Base-by-base conservation (phyloP, 2,888 invertebrate genomes). In the Euzophera pinguis region DNA sequence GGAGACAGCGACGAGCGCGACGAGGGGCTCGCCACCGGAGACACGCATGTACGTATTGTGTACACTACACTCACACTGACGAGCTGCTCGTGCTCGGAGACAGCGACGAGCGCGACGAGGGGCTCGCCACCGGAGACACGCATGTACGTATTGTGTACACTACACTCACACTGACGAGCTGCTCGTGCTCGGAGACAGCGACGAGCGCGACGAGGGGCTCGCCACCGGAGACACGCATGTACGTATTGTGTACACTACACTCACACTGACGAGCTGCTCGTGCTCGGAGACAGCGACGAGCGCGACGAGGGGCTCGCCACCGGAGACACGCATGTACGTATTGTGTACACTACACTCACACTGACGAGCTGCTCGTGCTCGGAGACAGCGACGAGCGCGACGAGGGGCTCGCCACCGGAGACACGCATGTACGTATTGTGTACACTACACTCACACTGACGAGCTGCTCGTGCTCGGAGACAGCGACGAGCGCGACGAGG, bases 61-160 rank as follows among this genome's bases (percentile, higher is more conserved):
- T 35, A 22, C 22, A 22, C 22, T 22, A 22, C 97, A 13, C 80
- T 99, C 54, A 92, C 99, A 0, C 81, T 0, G 94, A 95, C 35
- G 98, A 99, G 81, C 94, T 96, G 1, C 91, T 99, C 43, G 96
- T 99, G n/a, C 86, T 99, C 9, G 95, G 98, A 70, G 99, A 99
- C 76, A 93, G 95, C 55, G 93, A 95, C 65, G 99, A 99, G 73
- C 95, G 95, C 69, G 94, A 97, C 35, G 96, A 95, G 75, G 94
- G 95, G 59, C 85, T 96, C 17, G 95, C 94, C 10, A 95, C 95
- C 0, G 95, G 94, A 0, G 95, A 95, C 53, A 92, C 91, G 34
- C 85, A 83, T 54, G 86, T 86, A 50, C 47, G 75, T 62, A 35
- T 52, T 3, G 35, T 35, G 35, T 35, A 22, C 22, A 22, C 22